Base-by-base conservation (phyloP, 2,888 invertebrate species). In the Hoplodrina ambigua region DNA sequence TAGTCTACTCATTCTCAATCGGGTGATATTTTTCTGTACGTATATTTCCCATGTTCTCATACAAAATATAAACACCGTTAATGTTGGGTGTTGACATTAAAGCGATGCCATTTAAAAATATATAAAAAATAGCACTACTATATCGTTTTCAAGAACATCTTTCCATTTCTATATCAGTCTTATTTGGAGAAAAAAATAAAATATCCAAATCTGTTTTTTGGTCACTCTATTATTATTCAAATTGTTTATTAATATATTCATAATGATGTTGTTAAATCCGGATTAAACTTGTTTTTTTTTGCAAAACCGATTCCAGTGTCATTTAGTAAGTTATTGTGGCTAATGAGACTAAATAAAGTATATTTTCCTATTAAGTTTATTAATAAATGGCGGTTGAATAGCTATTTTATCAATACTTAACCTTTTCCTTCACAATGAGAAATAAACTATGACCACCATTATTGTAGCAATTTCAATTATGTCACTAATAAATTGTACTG, bases 181-280 rank as follows among this genome's bases (percentile, higher is more conserved):
- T 60, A 37, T 54, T 19, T 49, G 7, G 4, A 30, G 2, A 1
- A 63, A 64, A 75, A 66, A 19, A 37, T 37, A 20, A 4, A 37
- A 56, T 66, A 57, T 52, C 8, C 19, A 6, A 52, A 30, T 55
- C 52, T 50, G 10, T 59, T 69, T 65, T 69, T 75, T 85, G 81
- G 83, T 80, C 83, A 86, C 84, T 63, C 70, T 83, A 82, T 81
- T 77, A 74, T 55, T 67, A 82, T 75, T 76, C 60, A 73, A 77
- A 70, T 73, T 67, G 46, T 37, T 56, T 54, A 7, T 44, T 76
- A 75, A 82, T 78, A 71, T 79, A 84, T 86, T 79, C 80, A 80
- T 82, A 86, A 86, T 84, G 81, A 80, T 82, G 55, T 37, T 53
- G n/a, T 67, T 57, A 54, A 62, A 83, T 85, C 85, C 64, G 80